phyloP scores from a whole-genome alignment of 2,113 vertebrate species.

The Condylura cristata region DNA sequence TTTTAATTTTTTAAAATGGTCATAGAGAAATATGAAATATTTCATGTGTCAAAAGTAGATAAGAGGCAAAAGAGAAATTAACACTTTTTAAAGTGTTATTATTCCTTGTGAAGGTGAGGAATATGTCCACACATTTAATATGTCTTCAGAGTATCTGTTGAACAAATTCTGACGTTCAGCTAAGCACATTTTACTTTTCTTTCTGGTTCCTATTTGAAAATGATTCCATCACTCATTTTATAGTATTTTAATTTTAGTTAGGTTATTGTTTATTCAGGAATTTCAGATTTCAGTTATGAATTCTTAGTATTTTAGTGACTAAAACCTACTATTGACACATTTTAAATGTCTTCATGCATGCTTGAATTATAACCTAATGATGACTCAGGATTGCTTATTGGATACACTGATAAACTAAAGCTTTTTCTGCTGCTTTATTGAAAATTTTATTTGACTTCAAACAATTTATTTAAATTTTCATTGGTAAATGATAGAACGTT shows the following conservation, averaged over 20 bases:
- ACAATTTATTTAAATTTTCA: constrained; percentile 18
- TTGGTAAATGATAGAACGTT: constrained; percentile 10
- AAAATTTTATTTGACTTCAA: constrained; percentile 28
- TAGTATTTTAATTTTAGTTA: constrained; percentile 18
- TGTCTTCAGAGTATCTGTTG: neutral
- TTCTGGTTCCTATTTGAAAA: neutral
- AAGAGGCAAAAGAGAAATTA: neutral
- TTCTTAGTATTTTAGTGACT: neutral
- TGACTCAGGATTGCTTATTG: neutral
- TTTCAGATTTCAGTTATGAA: constrained; percentile 25
- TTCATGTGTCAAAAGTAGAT: neutral
- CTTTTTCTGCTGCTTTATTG: neutral
- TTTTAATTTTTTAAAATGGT: neutral
- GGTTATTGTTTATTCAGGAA: neutral
- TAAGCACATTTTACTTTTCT: neutral
- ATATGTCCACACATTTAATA: neutral
- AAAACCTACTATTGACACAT: neutral
- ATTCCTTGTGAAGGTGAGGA: neutral
- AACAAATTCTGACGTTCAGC: neutral
- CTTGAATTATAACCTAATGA: constrained; percentile 13
- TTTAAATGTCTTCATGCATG: neutral
- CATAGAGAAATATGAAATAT: neutral
- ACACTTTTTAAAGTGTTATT: neutral
- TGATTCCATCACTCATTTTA: constrained; percentile 14
- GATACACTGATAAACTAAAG: neutral